These are phyloP conservation scores for Trinectes maculatus DNA, from an alignment of 2,113 vertebrate genomes.

Conservation along the genomic window DNA sequence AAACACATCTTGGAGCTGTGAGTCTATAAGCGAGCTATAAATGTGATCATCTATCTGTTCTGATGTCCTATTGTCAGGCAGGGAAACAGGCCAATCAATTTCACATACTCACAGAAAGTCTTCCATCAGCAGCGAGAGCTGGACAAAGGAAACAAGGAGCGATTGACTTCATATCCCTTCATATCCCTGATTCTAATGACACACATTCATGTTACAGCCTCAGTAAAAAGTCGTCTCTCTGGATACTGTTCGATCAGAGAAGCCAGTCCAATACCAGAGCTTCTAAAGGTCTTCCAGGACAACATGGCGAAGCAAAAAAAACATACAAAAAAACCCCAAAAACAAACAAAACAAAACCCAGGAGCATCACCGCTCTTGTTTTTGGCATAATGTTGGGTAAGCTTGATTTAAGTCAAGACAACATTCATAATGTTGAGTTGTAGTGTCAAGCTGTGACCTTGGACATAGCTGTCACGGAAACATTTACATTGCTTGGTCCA, in stretches of 20 bases:
- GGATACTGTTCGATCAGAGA: not conserved
- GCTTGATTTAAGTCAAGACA: too few species aligned
- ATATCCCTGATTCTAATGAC: not conserved
- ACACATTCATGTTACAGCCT: not conserved
- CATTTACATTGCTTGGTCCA: too few species aligned
- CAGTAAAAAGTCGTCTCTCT: not conserved
- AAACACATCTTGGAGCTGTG: slow-evolving; percentile 60
- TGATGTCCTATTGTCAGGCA: slow-evolving; percentile 40
- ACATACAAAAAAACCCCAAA: too few species aligned
- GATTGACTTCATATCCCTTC: not conserved
- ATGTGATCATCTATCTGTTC: slow-evolving; percentile 51
- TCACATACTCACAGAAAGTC: slow-evolving; percentile 8
- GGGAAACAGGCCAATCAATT: slow-evolving; percentile 34
- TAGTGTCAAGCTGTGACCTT: not conserved
- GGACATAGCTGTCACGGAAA: not conserved
- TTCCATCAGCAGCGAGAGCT: slow-evolving; percentile 17
- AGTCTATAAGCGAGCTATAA: slow-evolving; percentile 39
- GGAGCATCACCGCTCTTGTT: not conserved
- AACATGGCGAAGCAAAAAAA: too few species aligned
- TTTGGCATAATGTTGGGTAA: not conserved
- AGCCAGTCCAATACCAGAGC: too few species aligned
- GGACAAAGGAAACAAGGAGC: not conserved
- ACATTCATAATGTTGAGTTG: not conserved
- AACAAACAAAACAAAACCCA: too few species aligned
- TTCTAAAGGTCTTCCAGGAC: too few species aligned